Percentiles rank a stretch among this genome's conserved stretches.
Conservation (phyloP, 2,113 vertebrate genomes). For the Martes martes region DNA sequence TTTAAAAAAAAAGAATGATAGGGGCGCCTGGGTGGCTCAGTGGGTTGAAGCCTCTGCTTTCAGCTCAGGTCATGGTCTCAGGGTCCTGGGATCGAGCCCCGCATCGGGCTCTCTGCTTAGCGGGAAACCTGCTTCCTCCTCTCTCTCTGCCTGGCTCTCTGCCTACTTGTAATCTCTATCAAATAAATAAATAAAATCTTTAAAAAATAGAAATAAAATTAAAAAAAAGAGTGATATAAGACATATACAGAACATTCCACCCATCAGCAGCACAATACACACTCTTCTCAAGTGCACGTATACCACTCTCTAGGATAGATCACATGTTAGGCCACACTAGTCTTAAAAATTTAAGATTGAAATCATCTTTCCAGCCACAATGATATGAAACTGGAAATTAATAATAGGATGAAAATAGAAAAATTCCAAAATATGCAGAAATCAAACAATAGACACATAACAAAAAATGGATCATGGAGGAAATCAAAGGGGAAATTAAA, state of each 20-base stretch:
- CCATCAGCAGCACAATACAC: background rate
- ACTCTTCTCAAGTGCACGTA: background rate
- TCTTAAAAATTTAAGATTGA: background rate
- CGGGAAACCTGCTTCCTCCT: too few relatives aligned
- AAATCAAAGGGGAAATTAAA: background rate
- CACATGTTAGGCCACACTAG: background rate
- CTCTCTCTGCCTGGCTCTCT: too few relatives aligned
- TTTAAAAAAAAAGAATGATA: too few relatives aligned
- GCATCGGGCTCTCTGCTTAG: too few relatives aligned
- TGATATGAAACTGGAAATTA: background rate
- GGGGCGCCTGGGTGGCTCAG: too few relatives aligned
- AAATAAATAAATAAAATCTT: too few relatives aligned
- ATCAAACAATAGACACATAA: background rate
- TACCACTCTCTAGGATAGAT: background rate
- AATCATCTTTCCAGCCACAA: background rate
- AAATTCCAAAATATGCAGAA: background rate
- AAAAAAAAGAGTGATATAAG: background rate
- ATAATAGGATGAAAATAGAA: background rate
- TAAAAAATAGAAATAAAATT: too few relatives aligned
- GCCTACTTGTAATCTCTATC: too few relatives aligned
- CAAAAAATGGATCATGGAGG: background rate
- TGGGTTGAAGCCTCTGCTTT: too few relatives aligned
- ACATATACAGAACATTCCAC: background rate
- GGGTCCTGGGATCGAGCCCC: too few relatives aligned
- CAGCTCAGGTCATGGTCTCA: too few relatives aligned